A percentile compares a stretch with the other conserved stretches of the same genome.
Conservation (phyloP, 1,140 invertebrate species). For the Drosophila pandora region DNA sequence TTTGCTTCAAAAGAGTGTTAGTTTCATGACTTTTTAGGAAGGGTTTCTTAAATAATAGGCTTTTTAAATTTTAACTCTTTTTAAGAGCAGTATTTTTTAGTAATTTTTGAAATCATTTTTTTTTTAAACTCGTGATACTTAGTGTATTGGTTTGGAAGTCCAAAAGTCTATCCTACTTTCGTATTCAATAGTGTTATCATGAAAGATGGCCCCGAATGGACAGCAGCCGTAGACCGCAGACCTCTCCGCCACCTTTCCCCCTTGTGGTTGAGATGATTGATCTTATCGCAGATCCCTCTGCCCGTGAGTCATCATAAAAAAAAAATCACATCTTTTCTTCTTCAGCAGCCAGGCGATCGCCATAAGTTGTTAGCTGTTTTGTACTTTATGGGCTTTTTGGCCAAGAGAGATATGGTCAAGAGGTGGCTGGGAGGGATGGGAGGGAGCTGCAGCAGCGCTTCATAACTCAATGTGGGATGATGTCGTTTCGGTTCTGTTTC, state of each 20-base stretch:
- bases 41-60: background rate
- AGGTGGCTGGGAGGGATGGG: constrained; percentile 5
- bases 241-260: constrained; percentile 4
- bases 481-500: constrained; percentile 41
- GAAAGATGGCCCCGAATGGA: constrained; percentile 45
- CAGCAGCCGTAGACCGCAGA: constrained; percentile 45
- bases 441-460: constrained; percentile 7
- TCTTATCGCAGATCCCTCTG: constrained; percentile 64
- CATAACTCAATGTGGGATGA: constrained; percentile 71
- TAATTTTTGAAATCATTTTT: background rate
- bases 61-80: background rate
- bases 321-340: constrained; percentile 41
- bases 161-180: constrained; percentile 76
- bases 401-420: constrained; percentile 22
- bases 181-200: constrained; percentile 80
- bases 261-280: constrained; percentile 72
- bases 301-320: constrained; percentile 74
- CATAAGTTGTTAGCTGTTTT: constrained; percentile 76
- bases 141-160: constrained; percentile 23
- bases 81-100: background rate
- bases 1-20: background rate
- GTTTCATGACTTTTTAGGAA: background rate
- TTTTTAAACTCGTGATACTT: background rate
- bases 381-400: constrained; percentile 70
- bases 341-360: constrained; percentile 58